Percentiles rank a stretch among this genome's conserved stretches.
These are phyloP conservation scores for Ips typographus DNA, from an alignment of 1,140 invertebrate genomes.

Conservation along the genomic window DNA sequence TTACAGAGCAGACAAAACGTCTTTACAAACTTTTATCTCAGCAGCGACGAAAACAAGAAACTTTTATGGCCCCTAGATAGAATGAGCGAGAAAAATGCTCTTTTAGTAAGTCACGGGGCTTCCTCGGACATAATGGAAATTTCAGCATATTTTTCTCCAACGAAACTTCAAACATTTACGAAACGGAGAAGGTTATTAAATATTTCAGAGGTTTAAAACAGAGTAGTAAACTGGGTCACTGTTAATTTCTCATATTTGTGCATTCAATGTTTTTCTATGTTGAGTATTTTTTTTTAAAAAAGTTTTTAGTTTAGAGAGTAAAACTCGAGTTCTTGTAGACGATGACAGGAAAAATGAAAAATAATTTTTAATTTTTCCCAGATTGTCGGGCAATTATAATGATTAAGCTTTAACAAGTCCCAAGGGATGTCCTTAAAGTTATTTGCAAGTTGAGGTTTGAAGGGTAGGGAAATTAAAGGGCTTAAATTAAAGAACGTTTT, in stretches of 20 bases:
- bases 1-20: constrained; percentile 17
- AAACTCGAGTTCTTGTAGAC: too few species aligned
- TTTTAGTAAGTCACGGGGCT: not conserved
- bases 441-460: constrained; percentile 5
- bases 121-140: constrained; percentile 10
- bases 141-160: not conserved
- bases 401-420: constrained; percentile 8
- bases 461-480: not conserved
- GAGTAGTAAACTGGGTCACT: too few species aligned
- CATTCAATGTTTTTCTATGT: too few species aligned
- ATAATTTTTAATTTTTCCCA: constrained; percentile 8
- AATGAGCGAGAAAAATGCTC: constrained; percentile 13
- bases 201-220: too few species aligned
- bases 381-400: constrained; percentile 10
- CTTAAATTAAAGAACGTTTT: not conserved
- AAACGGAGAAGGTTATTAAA: too few species aligned
- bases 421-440: not conserved
- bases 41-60: constrained; percentile 19
- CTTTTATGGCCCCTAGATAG: constrained; percentile 20
- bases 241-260: too few species aligned
- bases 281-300: too few species aligned
- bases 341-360: not conserved
- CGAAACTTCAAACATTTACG: too few species aligned
- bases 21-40: constrained; percentile 19
- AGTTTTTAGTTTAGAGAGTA: too few species aligned